Evolutionary conservation across 2,888 invertebrate genomes (phyloP).

Genomic region (Pasiphila rectangulata): DNA sequence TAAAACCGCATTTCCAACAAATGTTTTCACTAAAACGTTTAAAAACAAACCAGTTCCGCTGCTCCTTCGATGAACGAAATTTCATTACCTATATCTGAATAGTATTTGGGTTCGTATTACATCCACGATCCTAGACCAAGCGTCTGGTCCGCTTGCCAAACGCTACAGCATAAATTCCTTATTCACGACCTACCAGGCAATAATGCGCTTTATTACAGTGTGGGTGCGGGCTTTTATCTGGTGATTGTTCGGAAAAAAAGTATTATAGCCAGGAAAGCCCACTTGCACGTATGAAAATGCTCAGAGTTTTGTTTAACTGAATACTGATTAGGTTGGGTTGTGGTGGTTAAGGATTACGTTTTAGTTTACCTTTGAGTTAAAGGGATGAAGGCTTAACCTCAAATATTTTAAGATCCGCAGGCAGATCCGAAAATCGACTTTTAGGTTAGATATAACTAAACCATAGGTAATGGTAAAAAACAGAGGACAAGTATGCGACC

Average conservation of each 20-base stretch:
- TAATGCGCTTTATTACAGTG: slow-evolving; percentile 13
- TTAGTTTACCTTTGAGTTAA: not conserved
- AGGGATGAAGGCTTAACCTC: too few species aligned
- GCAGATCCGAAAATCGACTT: too few species aligned
- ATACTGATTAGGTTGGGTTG: not conserved
- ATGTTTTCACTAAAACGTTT: too few species aligned
- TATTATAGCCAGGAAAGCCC: slow-evolving; percentile 10
- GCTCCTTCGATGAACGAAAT: not conserved
- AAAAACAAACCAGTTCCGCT: too few species aligned
- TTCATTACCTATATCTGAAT: not conserved
- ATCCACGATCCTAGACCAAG: slow-evolving; percentile 16
- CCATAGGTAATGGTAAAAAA: too few species aligned
- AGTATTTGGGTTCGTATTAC: slow-evolving; percentile 19
- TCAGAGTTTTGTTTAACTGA: slow-evolving; percentile 2
- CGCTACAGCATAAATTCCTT: slow-evolving; percentile 21
- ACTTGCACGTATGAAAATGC: not conserved
- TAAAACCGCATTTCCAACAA: too few species aligned
- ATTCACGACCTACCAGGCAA: slow-evolving; percentile 17
- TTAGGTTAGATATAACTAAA: too few species aligned
- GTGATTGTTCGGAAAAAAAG: slow-evolving; percentile 4
- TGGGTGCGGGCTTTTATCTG: slow-evolving; percentile 13
- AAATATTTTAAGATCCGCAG: too few species aligned
- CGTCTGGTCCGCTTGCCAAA: slow-evolving; percentile 29
- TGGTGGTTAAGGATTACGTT: not conserved
- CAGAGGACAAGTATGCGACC: too few species aligned